Base-by-base conservation (phyloP, 2,797 vertebrate species). In the Hipposideros larvatus region DNA sequence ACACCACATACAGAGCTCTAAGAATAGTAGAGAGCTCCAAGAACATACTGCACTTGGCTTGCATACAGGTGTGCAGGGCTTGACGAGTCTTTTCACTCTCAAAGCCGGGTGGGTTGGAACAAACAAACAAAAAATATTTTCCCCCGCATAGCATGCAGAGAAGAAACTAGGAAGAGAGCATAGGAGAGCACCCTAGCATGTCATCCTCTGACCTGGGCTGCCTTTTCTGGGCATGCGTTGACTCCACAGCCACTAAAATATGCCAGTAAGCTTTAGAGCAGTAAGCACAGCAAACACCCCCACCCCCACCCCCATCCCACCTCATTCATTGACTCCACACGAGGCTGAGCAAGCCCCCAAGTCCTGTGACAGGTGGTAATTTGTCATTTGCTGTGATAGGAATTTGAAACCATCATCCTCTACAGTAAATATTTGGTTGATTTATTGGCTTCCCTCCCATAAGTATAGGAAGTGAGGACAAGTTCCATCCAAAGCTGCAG, bases 1-100 rank as follows among this genome's bases (percentile, higher is more conserved):
- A 86, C 10, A 84, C 63, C 92, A 94, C 93, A 88, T 94, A 92
- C 28, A 93, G 94, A 83, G 37, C 68, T 87, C 93, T 92, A 95
- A 97, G 96, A 96, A 93, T 88, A 96, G 95, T 41, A 37, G 2
- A 73, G 82, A 1, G 13, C 78, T 96, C 95, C 82, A 96, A 96
- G 90, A 95, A 88, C 90, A 92, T 28, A 65, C 86, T 41, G 87
- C 95, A 83, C 21, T 53, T 90, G 91, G 87, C 92, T 82, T 63
- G 70, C 43, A 63, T 84, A 71, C 73, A 80, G 90, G 51, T 75
- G 82, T 88, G 57, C 74, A 53, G 68, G 77, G 86, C 93, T 87
- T 63, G 24, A 46, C 0, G 3, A 63, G 55, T 86, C 68, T 95
- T 96, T 92, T 92, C 71, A 31, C 71, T 78, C 66, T 92, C 83